Evolutionary conservation across 2,888 invertebrate genomes (phyloP).

Genomic region (Rugalucina vietnamica): DNA sequence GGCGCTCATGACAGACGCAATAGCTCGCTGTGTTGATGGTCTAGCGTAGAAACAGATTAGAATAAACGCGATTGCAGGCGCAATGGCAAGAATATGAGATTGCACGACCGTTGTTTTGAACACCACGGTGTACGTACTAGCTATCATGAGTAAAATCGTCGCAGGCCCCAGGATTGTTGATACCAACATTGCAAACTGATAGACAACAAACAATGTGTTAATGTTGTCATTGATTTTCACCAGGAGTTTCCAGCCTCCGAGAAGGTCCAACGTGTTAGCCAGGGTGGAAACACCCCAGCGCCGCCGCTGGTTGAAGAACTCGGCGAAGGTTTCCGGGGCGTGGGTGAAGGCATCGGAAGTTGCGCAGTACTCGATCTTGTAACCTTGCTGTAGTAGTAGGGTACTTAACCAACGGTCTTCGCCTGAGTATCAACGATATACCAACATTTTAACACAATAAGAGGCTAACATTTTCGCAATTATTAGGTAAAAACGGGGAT

Average conservation of each 20-base stretch:
- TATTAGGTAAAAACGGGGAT: too few relatives aligned
- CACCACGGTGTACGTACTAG: conserved; percentile 98
- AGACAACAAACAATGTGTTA: conserved; percentile 76
- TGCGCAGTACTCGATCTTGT: conserved; percentile 99
- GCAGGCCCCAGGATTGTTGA: conserved; percentile 77
- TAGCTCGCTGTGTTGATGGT: conserved; percentile 92
- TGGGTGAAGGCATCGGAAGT: conserved; percentile 99
- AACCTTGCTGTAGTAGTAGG: conserved; percentile 97
- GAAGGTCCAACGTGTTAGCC: conserved; percentile 98
- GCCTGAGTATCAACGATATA: too few relatives aligned
- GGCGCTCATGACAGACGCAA: conserved; percentile 86
- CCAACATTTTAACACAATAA: too few relatives aligned
- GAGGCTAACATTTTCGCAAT: too few relatives aligned
- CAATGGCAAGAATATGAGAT: conserved; percentile 96
- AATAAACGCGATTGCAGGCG: conserved; percentile 96
- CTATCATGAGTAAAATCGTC: conserved; percentile 91
- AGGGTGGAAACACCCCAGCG: conserved; percentile 99
- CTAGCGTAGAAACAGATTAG: conserved; percentile 96
- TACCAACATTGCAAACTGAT: conserved; percentile 74
- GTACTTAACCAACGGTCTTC: conserved; percentile 99
- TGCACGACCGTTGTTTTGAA: conserved; percentile 98
- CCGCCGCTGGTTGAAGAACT: conserved; percentile 98
- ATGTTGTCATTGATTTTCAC: conserved; percentile 78
- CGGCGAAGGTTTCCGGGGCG: conserved; percentile 91
- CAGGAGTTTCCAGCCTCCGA: conserved; percentile 77